Evolutionary conservation across 1,140 invertebrate species (phyloP), one percentile per base, ranked within the genome.

Genomic region (Tenebrio molitor): DNA sequence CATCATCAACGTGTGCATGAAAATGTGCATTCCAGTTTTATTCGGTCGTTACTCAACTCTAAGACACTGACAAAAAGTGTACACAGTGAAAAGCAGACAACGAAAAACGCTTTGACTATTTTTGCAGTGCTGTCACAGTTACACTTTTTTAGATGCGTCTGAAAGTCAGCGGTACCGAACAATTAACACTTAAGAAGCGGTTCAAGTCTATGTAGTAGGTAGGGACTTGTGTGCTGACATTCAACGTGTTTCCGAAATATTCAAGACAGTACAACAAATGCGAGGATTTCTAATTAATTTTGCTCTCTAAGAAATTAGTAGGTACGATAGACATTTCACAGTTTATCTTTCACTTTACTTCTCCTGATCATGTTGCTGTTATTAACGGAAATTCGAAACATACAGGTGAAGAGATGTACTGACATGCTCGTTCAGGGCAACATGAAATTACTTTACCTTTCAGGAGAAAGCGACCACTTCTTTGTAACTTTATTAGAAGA

Each of bases 381-480:
- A 58, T 21, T 23, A 3, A 39, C 36, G 36, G 36, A 12, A 58
- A 21, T 50, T 29, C 12, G 21, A 29, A 50, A 58, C 23, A 29
- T 25, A 1, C 21, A 58, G 25, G 50, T 58, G 50, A 29, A 53
- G 19, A 21, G 12, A 53, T 53, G 46, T 53, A 58, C 2, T 41
- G 50, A 64, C 58, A 71, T 63, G 69, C 69, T 64, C 10, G 19
- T 39, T 42, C 58, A 33, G 15, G 69, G 64, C 44, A 36, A 72
- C 71, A 46, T 36, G 33, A 21, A 69, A 41, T 50, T 71, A 74
- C 62, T 50, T 81, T 82, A 82, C 81, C 81, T 82, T 69, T 79
- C 77, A 29, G 77, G 74, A 36, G 78, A 74, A 69, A 80, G 75
- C 34, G 79, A 77, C 78, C 81, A 79, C 72, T 81, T 81, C 77